Conservation (phyloP, 2,113 vertebrate genomes). For the Meles meles region DNA sequence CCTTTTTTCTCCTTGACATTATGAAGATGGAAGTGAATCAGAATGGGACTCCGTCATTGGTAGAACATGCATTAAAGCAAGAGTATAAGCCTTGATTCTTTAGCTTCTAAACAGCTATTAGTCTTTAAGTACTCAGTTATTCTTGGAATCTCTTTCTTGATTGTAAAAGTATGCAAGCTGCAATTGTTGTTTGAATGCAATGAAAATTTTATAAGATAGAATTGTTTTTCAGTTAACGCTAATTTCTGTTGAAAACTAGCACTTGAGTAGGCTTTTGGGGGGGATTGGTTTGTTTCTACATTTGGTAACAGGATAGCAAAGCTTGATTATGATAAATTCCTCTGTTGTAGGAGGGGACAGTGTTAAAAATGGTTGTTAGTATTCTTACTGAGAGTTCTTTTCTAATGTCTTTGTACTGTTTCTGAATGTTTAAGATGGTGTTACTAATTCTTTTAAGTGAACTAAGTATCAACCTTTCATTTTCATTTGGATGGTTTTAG, state of each 20-base stretch:
- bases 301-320: neutral
- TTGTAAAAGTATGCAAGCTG: neutral
- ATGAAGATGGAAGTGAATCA: neutral
- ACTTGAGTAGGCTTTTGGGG: neutral
- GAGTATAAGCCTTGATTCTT: neutral
- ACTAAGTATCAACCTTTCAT: neutral
- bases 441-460: slow-evolving; percentile 12
- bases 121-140: neutral
- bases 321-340: neutral
- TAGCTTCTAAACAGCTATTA: neutral
- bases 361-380: neutral
- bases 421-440: neutral
- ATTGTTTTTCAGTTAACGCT: neutral
- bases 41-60: neutral
- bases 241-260: neutral
- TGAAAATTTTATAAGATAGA: neutral
- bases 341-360: neutral
- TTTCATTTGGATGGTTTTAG: slow-evolving; percentile 30
- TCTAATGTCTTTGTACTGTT: neutral
- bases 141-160: slow-evolving; percentile 8
- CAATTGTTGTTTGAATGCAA: neutral
- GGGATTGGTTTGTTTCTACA: neutral
- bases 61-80: neutral
- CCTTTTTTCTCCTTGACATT: neutral
- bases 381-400: neutral